Evolutionary conservation across 2,797 vertebrate species (phyloP), one percentile per base, ranked within the genome.

Genomic region (Morelia viridis): DNA sequence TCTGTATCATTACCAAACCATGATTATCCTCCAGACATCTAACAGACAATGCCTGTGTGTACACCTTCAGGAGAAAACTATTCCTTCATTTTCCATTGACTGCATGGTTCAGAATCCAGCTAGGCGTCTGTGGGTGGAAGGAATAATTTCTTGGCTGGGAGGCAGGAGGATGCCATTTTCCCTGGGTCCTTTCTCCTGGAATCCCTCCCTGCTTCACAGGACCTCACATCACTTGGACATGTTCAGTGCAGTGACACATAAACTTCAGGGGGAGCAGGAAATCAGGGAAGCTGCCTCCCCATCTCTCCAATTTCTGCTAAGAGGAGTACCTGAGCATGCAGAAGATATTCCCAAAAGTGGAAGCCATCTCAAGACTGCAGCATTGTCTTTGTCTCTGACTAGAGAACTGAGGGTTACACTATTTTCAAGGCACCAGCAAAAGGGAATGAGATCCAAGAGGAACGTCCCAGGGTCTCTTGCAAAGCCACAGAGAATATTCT

Each of bases 41-140:
- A 93, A 89, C 91, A 53, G 2, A 76, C 62, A 92, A 41, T 86
- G 92, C 0, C 0, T 84, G 35, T 88, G 93, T 91, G 17, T 62
- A 88, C 65, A 93, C 90, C 87, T 91, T 50, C 64, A 92, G 87
- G 90, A 92, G 28, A 95, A 95, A 91, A 35, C 94, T 93, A 94
- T 95, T 95, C 76, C 90, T 94, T 94, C 93, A 0, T 91, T 91
- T 93, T 94, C 71, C 35, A 90, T 89, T 17, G 76, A 95, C 92
- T 80, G 93, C 96, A 91, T 71, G 11, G 0, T 93, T 93, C 85
- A 93, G 91, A 46, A 76, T 91, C 5, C 24, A 24, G 8, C 9
- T 0, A 89, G 11, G 68, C 12, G 24, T 65, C 62, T 22, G 1
- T 9, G 19, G 64, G 35, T 46, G 35, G 35, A 86, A 35, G n/a